Base-by-base conservation (phyloP, 1,140 invertebrate genomes). In the Bemisia tabaci region DNA sequence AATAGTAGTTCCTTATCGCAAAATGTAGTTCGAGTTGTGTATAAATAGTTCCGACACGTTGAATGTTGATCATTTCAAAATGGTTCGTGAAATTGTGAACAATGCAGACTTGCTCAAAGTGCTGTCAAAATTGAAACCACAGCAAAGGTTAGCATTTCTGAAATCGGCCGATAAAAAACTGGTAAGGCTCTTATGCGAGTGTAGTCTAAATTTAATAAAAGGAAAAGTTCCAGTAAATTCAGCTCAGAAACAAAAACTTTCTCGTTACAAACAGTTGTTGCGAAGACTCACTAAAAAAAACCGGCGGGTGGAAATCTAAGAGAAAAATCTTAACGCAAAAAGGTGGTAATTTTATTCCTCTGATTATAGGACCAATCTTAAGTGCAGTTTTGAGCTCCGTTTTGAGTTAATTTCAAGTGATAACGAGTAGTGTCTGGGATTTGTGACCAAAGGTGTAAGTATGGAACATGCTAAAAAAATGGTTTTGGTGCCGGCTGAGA, bases 61-160 rank as follows among this genome's bases (percentile, higher is more conserved):
- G 68, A 77, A 77, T 67, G 72, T 79, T 33, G 72, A 77, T 33
- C 72, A 74, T 63, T 75, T 79, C 69, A 78, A 79, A 75, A 79
- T 78, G 69, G 75, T 75, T 1, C 70, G 76, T 22, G 77, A 79
- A 48, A 17, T 48, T 5, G 33, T 48, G 5, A 17, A 48, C 33
- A 5, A 48, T 17, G 33, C 33, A 48, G 33, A 48, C 5, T 12
- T 58, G 5, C 23, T 67, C 2, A 60, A 63, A 23, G 21, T 17
- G 64, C 61, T 67, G 11, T 5, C 5, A 2, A 22, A 63, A 9
- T 22, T 64, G 9, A 67, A 64, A 23, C 21, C 66, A 17, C n/a
- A 59, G 22, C 33, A 62, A 26, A 21, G 66, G 17, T 22, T 23
- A 58, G 24, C 25, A 23, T 9, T 67, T 22, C 23, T 65, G 48